These are phyloP conservation scores for Chironomus striatipennis DNA, from an alignment of 1,140 invertebrate species.

Conservation along the genomic window DNA sequence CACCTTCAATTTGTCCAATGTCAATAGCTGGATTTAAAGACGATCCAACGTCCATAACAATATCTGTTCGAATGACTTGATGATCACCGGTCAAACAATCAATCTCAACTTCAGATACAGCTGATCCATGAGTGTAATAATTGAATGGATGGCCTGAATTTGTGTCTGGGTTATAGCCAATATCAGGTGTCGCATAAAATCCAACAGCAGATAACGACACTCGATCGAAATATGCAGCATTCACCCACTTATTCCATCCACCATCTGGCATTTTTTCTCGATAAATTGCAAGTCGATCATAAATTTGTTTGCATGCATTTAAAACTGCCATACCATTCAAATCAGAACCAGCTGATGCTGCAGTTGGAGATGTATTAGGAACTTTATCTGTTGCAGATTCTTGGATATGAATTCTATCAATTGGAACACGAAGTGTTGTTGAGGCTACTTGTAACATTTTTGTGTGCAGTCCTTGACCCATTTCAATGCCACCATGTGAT, in stretches of 20 bases:
- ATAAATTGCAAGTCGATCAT: conserved; percentile 66
- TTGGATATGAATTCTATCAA: conserved; percentile 71
- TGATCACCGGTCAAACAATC: conserved; percentile 85
- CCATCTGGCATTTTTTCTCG: conserved; percentile 67
- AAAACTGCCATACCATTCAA: conserved; percentile 91
- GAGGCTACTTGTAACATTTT: conserved; percentile 90
- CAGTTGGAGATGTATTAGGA: conserved; percentile 87
- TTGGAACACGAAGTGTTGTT: conserved; percentile 60
- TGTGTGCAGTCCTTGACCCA: conserved; percentile 93
- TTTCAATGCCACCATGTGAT: conserved; percentile 88
- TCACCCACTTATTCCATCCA: conserved; percentile 82
- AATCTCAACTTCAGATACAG: conserved; percentile 74
- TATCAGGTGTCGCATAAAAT: conserved; percentile 72
- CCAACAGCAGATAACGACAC: conserved; percentile 78
- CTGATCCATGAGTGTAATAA: conserved; percentile 75
- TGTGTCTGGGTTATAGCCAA: conserved; percentile 65
- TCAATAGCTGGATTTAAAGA: conserved; percentile 94
- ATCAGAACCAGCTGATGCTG: conserved; percentile 85
- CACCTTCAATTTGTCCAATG: conserved; percentile 93
- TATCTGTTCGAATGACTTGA: conserved; percentile 76
- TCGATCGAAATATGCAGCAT: conserved; percentile 67
- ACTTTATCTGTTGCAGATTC: conserved; percentile 91
- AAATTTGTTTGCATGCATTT: conserved; percentile 72
- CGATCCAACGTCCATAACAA: conserved; percentile 88
- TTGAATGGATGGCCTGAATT: conserved; percentile 64